A percentile compares a stretch with the other conserved stretches of the same genome.
Evolutionary conservation across 2,797 vertebrate species (phyloP).

Genomic region (Pangasius djambal): DNA sequence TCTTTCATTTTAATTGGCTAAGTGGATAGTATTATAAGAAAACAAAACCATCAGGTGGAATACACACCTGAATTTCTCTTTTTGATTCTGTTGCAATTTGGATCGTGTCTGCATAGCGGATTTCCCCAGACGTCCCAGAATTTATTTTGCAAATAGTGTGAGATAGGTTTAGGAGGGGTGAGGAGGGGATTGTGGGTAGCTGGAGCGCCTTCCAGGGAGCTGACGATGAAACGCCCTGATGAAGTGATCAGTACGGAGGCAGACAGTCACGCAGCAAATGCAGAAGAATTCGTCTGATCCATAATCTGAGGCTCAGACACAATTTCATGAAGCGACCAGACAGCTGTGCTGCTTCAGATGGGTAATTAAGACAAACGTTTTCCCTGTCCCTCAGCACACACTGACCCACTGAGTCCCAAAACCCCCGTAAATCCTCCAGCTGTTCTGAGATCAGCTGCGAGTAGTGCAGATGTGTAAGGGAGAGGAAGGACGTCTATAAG

Average conservation of each 20-base stretch:
- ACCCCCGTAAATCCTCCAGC: conserved; percentile 1
- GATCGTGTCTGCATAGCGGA: conserved; percentile 25
- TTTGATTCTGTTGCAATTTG: conserved; percentile 39
- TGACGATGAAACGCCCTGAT: conserved; percentile 41
- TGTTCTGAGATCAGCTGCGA: conserved; percentile 14
- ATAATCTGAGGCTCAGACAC: conserved; percentile 37
- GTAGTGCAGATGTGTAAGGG: background rate
- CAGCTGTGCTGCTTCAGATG: conserved; percentile 48
- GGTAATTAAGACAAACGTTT: conserved; percentile 52
- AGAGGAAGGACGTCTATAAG: background rate
- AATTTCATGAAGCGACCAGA: conserved; percentile 41
- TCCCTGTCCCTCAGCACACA: conserved; percentile 33
- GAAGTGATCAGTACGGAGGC: conserved; percentile 41
- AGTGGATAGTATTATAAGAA: conserved; percentile 19
- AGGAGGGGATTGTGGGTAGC: background rate
- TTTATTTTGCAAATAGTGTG: conserved; percentile 43
- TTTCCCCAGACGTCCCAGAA: conserved; percentile 47
- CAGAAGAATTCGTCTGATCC: conserved; percentile 28
- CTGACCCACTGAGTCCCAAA: conserved; percentile 37
- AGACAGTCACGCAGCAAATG: conserved; percentile 29
- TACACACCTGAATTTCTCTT: conserved; percentile 13
- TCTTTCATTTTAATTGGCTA: conserved; percentile 24
- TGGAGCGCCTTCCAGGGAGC: conserved; percentile 4
- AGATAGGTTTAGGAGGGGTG: conserved; percentile 9
- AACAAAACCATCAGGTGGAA: conserved; percentile 15